Base-by-base conservation (phyloP, 1,140 invertebrate species). In the Pseudomyrmex cubaensis region DNA sequence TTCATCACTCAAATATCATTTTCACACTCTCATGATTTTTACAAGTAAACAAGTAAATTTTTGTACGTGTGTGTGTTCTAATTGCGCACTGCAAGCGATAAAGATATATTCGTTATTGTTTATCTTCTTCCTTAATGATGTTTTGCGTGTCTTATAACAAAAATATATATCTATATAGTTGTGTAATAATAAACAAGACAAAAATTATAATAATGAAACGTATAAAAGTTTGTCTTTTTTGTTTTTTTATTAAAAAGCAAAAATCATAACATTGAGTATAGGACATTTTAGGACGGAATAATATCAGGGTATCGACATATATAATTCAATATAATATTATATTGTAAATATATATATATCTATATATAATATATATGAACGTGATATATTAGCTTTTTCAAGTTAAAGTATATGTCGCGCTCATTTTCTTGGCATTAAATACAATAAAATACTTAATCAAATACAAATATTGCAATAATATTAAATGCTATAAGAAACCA, bases 251-350 rank as follows among this genome's bases (percentile, higher is more conserved):
- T 87, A 87, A 83, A 87, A 87, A 75, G 85, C 86, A 61, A 87
- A 86, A 83, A 77, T 78, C 56, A 85, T 88, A 88, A 87, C 82
- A 84, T 50, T 82, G 61, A 69, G 78, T 83, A n/a, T 85, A 83
- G 63, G 72, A 84, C 70, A 88, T 56, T 78, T 86, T 86, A 85
- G 87, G 87, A 89, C 87, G 87, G 87, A 89, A 88, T 89, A 83
- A 35, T 72, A 86, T 78, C 85, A 89, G 87, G 87, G 87, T 89
- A 84, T 86, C 59, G 46, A 46, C 48, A 70, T 35, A 35, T 35
- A 35, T 35, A 35, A 35, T 35, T 35, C 35, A 35, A 35, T 35
- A 35, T 52, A 59, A 20, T 80, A 80, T 56, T 83, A 75, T 72
- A 54, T 66, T 82, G 64, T 85, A 85, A 73, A 88, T 72, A 85